Evolutionary conservation across 1,140 invertebrate species (phyloP).

Genomic region (Neomicropteryx cornuta): DNA sequence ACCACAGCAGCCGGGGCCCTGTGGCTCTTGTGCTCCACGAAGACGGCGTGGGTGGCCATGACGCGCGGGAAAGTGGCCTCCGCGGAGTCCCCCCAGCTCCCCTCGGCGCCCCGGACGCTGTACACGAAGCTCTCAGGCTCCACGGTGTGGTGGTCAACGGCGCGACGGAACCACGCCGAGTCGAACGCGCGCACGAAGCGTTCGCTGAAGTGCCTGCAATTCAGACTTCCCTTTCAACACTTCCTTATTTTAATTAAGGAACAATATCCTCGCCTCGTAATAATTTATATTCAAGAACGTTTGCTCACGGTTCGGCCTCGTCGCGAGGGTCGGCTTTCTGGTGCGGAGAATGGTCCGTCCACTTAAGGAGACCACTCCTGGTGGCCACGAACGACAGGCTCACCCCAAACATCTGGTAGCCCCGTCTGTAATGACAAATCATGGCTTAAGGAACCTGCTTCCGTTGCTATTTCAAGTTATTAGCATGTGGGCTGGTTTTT

Average conservation of each 20-base stretch:
- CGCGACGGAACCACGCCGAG: conserved; percentile 84
- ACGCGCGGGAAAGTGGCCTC: conserved; percentile 55
- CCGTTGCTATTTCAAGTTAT: no score
- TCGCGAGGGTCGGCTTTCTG: conserved; percentile 37
- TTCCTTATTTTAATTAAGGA: no score
- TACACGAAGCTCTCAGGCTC: conserved; percentile 86
- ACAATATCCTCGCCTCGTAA: no score
- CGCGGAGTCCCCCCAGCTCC: conserved; percentile 30
- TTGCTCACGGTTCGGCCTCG: conserved; percentile 54
- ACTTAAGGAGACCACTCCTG: conserved; percentile 74
- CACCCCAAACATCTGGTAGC: conserved; percentile 75
- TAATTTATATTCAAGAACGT: no score
- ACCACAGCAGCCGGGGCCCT: conserved; percentile 83
- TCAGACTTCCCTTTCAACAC: no score
- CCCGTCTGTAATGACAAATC: conserved; percentile 57
- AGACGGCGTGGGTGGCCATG: conserved; percentile 83
- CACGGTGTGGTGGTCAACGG: conserved; percentile 78
- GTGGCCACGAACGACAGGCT: conserved; percentile 80
- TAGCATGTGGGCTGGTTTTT: no score
- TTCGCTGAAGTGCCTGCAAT: conserved; percentile 69
- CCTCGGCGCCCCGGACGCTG: conserved; percentile 75
- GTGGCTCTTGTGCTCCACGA: conserved; percentile 71
- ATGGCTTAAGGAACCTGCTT: no score
- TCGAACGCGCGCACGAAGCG: conserved; percentile 74
- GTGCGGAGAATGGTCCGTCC: conserved; percentile 76